Evolutionary conservation across 2,888 invertebrate species (phyloP), one percentile per base, ranked within the genome.

Genomic region (Anthoptus insignis): DNA sequence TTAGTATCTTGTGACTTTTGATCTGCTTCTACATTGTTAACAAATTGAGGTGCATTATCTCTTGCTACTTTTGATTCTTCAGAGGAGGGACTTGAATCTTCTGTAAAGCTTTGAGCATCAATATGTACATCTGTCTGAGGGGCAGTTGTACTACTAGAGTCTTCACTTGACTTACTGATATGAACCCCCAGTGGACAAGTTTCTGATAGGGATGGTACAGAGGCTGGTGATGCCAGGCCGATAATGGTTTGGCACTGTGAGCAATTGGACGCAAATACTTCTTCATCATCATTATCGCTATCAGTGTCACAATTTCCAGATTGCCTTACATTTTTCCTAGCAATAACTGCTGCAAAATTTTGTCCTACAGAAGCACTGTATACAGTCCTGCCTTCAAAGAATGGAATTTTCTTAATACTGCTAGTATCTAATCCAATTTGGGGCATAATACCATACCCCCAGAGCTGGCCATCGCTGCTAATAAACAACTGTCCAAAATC

Each of bases 261-360:
- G 82, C 96, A 96, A 70, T 94, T 94, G 72, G 95, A 94, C 37
- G 95, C 93, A 84, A 96, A 96, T 1, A 95, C 94, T 77, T 95
- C 95, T 76, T 95, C 94, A 78, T 94, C 94, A 78, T 93, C 94
- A 86, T 91, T 91, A 68, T 95, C 94, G 80, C 94, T 93, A 65
- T 95, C 95, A 42, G 94, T 95, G 73, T 96, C 95, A 79, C 93
- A 94, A 72, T 90, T 90, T 3, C 87, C 87, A 56, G 91, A 91
- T 65, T 80, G 80, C 73, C 85, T 89, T 11, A 93, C 94, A 82
- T 94, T 93, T 81, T 95, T 96, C 69, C 95, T 94, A n/a, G 95
- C 95, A 76, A 97, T 94, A 54, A 95, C 95, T 78, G 96, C 96
- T 80, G 96, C 97, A 93, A 96, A 98, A 79, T 97, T 95, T 65